Evolutionary conservation across 2,113 vertebrate species (phyloP).

Genomic region (Acanthochromis polyacanthus): DNA sequence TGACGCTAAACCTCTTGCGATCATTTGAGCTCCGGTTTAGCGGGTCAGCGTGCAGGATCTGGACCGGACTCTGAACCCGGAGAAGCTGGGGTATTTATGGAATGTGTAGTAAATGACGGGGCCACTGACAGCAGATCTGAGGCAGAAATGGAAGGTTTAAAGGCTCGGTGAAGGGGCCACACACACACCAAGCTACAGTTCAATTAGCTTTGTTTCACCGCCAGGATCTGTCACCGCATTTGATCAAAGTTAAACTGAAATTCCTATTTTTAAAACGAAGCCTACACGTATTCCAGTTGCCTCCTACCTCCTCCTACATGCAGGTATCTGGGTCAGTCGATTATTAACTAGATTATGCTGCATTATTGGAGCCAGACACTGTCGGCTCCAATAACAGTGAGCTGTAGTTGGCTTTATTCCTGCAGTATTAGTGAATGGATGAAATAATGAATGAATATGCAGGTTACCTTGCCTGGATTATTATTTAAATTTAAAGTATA

Average conservation of each 20-base stretch:
- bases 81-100: conserved; percentile 64
- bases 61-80: neutral
- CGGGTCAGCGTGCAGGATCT: conserved; percentile 25
- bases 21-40: neutral
- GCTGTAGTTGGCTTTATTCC: neutral
- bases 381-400: neutral
- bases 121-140: conserved; percentile 36
- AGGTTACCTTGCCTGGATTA: too few relatives aligned
- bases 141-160: conserved; percentile 12
- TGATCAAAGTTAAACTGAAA: too few relatives aligned
- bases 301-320: conserved; percentile 2
- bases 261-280: too few relatives aligned
- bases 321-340: conserved; percentile 59
- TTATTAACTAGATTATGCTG: conserved; percentile 41
- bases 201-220: neutral
- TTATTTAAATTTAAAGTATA: too few relatives aligned
- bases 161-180: conserved; percentile 18
- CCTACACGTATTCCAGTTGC: neutral
- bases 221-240: neutral
- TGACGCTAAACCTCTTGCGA: neutral
- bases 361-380: neutral
- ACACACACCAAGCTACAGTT: neutral
- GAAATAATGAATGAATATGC: neutral
- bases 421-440: conserved; percentile 10
- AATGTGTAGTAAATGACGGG: conserved; percentile 62